Conservation (phyloP, 2,888 invertebrate genomes). For the Galerucella nymphaeae region DNA sequence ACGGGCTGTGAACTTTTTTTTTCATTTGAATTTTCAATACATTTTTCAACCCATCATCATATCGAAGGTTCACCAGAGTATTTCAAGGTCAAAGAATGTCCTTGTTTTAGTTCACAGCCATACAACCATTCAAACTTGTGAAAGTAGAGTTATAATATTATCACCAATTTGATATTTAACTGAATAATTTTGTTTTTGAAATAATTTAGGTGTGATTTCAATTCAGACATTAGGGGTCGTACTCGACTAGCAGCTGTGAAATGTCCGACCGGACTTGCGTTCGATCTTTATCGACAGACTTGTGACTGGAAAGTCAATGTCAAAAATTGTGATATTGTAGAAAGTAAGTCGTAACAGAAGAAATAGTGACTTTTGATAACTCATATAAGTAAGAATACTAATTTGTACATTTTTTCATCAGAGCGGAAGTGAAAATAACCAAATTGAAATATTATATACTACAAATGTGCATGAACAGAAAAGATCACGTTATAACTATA, state of each 20-base stretch:
- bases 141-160: conserved; percentile 16
- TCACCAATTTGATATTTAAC: background rate
- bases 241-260: conserved; percentile 89
- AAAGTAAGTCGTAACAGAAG: conserved; percentile 82
- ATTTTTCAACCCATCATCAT: too few species aligned
- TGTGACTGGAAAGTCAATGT: conserved; percentile 97
- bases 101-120: background rate
- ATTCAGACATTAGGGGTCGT: conserved; percentile 86
- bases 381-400: conserved; percentile 4
- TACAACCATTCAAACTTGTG: background rate
- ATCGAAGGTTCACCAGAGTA: too few species aligned
- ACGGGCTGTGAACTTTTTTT: too few species aligned
- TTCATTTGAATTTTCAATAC: too few species aligned
- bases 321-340: conserved; percentile 92
- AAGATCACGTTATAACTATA: background rate
- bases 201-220: conserved; percentile 87
- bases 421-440: background rate
- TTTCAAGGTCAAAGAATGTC: too few species aligned
- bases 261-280: conserved; percentile 91
- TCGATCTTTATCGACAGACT: conserved; percentile 94
- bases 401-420: conserved; percentile 3
- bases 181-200: conserved; percentile 26
- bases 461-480: background rate
- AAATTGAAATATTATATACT: background rate
- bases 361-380: conserved; percentile 54